Evolutionary conservation across 2,113 vertebrate genomes (phyloP).

Genomic region (Bos indicus): DNA sequence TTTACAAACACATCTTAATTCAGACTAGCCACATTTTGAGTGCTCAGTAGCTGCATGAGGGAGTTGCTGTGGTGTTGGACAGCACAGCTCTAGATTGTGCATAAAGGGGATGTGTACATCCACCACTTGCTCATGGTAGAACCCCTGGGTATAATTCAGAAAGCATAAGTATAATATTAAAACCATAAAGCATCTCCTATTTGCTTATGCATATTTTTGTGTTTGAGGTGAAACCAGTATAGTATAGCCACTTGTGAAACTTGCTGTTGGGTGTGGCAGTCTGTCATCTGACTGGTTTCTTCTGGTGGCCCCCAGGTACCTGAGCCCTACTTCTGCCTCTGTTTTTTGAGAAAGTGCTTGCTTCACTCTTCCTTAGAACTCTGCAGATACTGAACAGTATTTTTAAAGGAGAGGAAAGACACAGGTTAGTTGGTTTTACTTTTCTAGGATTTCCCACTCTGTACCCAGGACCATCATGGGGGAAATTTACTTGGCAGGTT

Average conservation of each 20-base stretch:
- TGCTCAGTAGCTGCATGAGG: not conserved
- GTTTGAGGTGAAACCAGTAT: not conserved
- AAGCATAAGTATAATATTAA: not conserved
- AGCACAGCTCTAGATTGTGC: not conserved
- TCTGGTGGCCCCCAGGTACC: not conserved
- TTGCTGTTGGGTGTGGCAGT: not conserved
- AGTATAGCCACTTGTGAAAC: not conserved
- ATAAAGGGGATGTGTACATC: not conserved
- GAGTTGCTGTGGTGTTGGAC: not conserved
- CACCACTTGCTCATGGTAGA: not conserved
- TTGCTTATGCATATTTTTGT: not conserved
- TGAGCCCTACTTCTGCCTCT: not conserved
- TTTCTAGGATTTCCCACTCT: not conserved
- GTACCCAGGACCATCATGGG: not conserved
- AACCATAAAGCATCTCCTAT: not conserved
- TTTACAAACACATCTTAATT: not conserved
- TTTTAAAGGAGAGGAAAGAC: not conserved
- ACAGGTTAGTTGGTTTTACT: not conserved
- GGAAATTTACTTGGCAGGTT: not conserved
- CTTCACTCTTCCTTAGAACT: not conserved
- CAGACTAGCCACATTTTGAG: not conserved
- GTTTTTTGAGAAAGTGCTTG: not conserved
- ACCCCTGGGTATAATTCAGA: not conserved
- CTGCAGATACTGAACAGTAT: not conserved
- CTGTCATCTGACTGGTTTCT: not conserved